phyloP scores from a whole-genome alignment of 2,888 invertebrate species.

The Escarpia spicata region DNA sequence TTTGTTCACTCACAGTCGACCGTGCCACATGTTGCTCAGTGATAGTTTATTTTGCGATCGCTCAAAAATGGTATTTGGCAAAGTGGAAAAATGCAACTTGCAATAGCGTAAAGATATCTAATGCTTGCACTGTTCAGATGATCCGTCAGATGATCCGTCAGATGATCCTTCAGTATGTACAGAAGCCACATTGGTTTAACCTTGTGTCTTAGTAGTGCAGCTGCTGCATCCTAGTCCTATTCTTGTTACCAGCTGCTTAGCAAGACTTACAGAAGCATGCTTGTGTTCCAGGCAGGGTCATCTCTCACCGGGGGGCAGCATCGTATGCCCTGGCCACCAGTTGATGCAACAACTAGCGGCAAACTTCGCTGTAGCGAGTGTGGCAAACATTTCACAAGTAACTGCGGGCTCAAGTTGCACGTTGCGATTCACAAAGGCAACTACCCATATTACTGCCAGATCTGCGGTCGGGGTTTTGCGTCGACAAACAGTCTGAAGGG shows the following conservation, averaged over 20 bases:
- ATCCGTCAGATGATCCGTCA: not conserved
- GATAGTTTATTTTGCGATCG: not conserved
- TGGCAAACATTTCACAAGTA: not conserved
- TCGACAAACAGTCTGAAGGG: constrained; percentile 27
- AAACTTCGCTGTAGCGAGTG: constrained; percentile 2
- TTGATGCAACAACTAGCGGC: not conserved
- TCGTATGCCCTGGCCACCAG: not conserved
- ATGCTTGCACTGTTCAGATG: not conserved
- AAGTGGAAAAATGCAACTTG: not conserved
- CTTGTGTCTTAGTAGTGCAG: too few species aligned
- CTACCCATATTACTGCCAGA: constrained; percentile 21
- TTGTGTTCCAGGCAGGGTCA: not conserved
- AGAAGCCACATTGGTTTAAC: not conserved
- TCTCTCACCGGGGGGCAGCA: not conserved
- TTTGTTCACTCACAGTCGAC: not conserved
- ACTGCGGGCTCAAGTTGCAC: not conserved
- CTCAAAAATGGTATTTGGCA: not conserved
- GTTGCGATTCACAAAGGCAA: not conserved
- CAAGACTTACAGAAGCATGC: not conserved
- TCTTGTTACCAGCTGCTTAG: not conserved
- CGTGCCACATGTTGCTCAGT: not conserved
- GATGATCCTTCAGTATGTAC: not conserved
- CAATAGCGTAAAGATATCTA: not conserved
- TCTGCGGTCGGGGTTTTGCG: constrained; percentile 23
- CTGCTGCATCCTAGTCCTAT: too few species aligned